These are phyloP conservation scores for Plectropomus leopardus DNA, from an alignment of 2,113 vertebrate genomes.

Conservation along the genomic window DNA sequence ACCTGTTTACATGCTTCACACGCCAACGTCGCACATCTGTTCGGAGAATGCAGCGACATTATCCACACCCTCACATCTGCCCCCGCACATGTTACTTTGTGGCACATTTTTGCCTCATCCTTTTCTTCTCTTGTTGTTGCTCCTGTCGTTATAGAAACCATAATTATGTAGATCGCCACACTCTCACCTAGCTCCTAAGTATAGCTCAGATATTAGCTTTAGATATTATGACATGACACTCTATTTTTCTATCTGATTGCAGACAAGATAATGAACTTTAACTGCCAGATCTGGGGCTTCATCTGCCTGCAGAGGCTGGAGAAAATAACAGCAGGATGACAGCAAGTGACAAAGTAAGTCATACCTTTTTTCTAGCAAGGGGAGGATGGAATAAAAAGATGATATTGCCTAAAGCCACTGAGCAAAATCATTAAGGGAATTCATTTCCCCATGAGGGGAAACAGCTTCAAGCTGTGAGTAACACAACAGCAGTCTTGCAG, in stretches of 20 bases:
- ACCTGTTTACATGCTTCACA: slow-evolving; percentile 40
- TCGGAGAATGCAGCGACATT: slow-evolving; percentile 4
- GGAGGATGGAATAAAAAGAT: slow-evolving; percentile 19
- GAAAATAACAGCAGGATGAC: slow-evolving; percentile 38
- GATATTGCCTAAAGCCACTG: slow-evolving; percentile 56
- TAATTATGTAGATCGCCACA: background rate
- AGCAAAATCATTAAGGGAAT: slow-evolving; percentile 73
- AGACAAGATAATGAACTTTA: slow-evolving; percentile 18
- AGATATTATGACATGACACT: slow-evolving; percentile 5
- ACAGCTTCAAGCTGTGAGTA: slow-evolving; percentile 66
- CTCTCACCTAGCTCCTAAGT: background rate
- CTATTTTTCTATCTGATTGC: background rate
- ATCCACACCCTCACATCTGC: slow-evolving; percentile 52
- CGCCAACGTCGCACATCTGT: slow-evolving; percentile 49
- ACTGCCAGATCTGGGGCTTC: slow-evolving; percentile 30
- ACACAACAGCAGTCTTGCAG: slow-evolving; percentile 52
- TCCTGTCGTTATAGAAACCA: background rate
- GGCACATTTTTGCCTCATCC: slow-evolving; percentile 10
- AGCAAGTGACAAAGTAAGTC: slow-evolving; percentile 48
- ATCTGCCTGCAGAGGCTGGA: slow-evolving; percentile 35
- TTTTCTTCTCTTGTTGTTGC: background rate
- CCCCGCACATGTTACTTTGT: slow-evolving; percentile 18
- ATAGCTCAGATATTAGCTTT: background rate
- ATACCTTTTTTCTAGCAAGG: slow-evolving; percentile 34
- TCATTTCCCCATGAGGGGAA: slow-evolving; percentile 62